phyloP scores from a whole-genome alignment of 2,113 vertebrate species.

The Calyptomena viridis region DNA sequence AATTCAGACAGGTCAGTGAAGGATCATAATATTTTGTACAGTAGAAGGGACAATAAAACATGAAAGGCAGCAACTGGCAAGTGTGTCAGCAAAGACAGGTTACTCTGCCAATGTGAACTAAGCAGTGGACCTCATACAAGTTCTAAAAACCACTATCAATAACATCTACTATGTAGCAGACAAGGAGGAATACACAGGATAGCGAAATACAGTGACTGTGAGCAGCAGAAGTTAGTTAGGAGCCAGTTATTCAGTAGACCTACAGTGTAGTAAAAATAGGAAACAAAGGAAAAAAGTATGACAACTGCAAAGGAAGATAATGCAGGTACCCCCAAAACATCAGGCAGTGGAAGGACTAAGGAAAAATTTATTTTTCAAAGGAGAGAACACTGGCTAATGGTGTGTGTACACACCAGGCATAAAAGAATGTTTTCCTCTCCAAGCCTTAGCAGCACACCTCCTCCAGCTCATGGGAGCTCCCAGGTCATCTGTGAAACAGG shows the following conservation, averaged over 20 bases:
- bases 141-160: background rate
- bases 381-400: too few species aligned
- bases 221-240: background rate
- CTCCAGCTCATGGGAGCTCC: too few species aligned
- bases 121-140: background rate
- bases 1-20: background rate
- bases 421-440: too few species aligned
- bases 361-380: too few species aligned
- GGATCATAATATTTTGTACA: background rate
- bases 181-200: background rate
- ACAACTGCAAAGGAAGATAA: background rate
- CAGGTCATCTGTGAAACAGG: too few species aligned
- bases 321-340: too few species aligned
- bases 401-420: too few species aligned
- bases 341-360: too few species aligned
- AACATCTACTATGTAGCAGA: background rate
- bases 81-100: background rate
- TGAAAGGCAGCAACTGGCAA: background rate
- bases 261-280: background rate
- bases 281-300: background rate
- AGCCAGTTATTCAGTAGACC: background rate
- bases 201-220: background rate
- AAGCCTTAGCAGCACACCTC: too few species aligned
- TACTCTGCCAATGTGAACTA: background rate
- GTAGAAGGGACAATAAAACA: background rate